phyloP scores from a whole-genome alignment of 2,797 vertebrate species.

The Arremon aurantiirostris region DNA sequence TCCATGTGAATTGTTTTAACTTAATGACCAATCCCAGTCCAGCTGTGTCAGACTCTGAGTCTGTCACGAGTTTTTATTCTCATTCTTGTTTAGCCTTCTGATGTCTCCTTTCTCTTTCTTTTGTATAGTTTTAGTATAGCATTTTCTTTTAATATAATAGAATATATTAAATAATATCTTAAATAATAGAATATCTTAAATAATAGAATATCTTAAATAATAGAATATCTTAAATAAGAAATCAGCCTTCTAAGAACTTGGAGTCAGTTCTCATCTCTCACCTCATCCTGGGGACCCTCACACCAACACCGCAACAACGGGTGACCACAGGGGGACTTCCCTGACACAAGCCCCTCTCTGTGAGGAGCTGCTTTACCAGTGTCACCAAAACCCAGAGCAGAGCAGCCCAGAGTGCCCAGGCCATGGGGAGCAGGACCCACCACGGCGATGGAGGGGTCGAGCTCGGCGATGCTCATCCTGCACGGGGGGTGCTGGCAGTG shows the following conservation, averaged over 20 bases:
- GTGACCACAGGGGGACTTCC: background rate
- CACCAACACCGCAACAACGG: background rate
- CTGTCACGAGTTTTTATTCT: background rate
- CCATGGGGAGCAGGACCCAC: conserved; percentile 70
- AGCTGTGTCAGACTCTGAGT: background rate
- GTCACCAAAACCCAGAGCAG: background rate
- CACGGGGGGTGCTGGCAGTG: conserved; percentile 97
- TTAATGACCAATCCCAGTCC: background rate
- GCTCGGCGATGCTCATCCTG: conserved; percentile 94
- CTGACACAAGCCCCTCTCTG: background rate
- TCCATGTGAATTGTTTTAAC: background rate
- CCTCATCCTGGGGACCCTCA: background rate
- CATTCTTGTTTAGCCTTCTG: background rate
- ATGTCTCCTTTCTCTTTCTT: background rate
- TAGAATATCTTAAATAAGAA: no score
- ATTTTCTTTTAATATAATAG: background rate
- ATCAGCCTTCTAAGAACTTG: background rate
- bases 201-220: no score
- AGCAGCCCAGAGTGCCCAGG: background rate
- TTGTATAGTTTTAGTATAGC: no score
- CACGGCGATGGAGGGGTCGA: conserved; percentile 96
- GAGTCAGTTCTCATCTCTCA: background rate
- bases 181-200: no score
- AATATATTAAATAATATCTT: no score
- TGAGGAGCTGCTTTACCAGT: background rate